These are phyloP conservation scores for Zeuzera pyrina DNA, from an alignment of 2,888 invertebrate species.

Conservation along the genomic window DNA sequence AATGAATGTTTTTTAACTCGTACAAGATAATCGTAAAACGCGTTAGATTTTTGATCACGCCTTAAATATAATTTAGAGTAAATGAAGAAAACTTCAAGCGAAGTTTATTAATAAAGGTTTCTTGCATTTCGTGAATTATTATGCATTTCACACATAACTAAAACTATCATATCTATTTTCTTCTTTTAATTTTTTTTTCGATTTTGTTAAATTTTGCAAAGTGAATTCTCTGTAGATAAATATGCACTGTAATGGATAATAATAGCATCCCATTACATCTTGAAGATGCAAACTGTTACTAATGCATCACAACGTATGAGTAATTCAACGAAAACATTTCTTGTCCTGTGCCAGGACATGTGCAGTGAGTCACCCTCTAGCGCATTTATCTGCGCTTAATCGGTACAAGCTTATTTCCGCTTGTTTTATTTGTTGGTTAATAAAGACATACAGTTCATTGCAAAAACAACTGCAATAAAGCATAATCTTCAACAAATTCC, in stretches of 20 bases:
- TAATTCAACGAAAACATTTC: constrained; percentile 39
- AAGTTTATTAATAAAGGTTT: too few relatives aligned
- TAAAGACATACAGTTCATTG: too few relatives aligned
- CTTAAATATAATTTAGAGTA: too few relatives aligned
- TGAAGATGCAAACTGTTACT: constrained; percentile 19
- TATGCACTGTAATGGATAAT: neutral
- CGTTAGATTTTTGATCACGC: too few relatives aligned
- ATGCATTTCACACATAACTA: neutral
- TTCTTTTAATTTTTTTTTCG: neutral
- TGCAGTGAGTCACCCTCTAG: constrained; percentile 33
- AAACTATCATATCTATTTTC: neutral
- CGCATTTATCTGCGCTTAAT: too few relatives aligned
- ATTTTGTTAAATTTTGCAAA: neutral
- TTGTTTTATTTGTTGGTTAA: too few relatives aligned
- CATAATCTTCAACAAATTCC: too few relatives aligned
- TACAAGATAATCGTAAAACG: too few relatives aligned
- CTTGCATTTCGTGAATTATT: neutral
- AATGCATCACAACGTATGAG: constrained; percentile 47
- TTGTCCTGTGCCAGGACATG: constrained; percentile 53
- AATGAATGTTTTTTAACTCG: too few relatives aligned
- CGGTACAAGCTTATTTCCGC: too few relatives aligned
- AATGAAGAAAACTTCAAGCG: too few relatives aligned
- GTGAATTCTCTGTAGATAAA: neutral
- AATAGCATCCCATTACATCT: neutral
- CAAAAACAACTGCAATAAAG: too few relatives aligned